These are phyloP conservation scores for Allobates femoralis DNA, from an alignment of 2,797 vertebrate genomes.

Conservation along the genomic window DNA sequence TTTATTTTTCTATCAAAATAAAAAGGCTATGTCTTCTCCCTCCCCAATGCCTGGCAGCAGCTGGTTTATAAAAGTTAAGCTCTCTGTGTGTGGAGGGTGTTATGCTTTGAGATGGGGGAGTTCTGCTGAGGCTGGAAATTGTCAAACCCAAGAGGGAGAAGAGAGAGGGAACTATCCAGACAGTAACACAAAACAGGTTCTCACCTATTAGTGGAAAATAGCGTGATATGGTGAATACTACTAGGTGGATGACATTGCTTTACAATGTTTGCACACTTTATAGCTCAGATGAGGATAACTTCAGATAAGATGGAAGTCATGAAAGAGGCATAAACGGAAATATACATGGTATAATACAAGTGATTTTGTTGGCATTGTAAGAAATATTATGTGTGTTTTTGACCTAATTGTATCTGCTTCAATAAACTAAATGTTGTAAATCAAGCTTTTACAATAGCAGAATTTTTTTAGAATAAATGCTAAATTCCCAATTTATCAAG, in stretches of 20 bases:
- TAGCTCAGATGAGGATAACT: neutral
- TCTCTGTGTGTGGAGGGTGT: conserved; percentile 58
- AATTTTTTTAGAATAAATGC: too few species aligned
- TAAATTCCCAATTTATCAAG: too few species aligned
- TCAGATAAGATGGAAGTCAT: neutral
- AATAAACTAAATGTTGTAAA: too few species aligned
- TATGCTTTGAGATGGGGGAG: conserved; percentile 63
- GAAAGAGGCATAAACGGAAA: too few species aligned
- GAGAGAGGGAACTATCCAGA: conserved; percentile 45
- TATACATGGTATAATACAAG: too few species aligned
- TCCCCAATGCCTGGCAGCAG: conserved; percentile 43
- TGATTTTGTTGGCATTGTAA: too few species aligned
- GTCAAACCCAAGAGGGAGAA: conserved; percentile 31
- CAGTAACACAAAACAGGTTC: conserved; percentile 57
- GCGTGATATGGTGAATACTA: conserved; percentile 30
- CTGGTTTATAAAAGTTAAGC: conserved; percentile 60
- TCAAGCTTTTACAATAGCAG: too few species aligned
- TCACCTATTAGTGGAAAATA: conserved; percentile 59
- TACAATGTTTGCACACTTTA: neutral
- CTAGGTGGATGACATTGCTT: neutral
- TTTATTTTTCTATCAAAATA: conserved; percentile 62
- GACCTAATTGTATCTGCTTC: too few species aligned
- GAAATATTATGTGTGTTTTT: too few species aligned
- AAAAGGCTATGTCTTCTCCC: conserved; percentile 38
- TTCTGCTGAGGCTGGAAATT: conserved; percentile 55